Evolutionary conservation across 64 coral and sea anemone genomes (phyloP), one percentile per base, ranked within the genome.

Genomic region (Hydrozoanthus tunicans): DNA sequence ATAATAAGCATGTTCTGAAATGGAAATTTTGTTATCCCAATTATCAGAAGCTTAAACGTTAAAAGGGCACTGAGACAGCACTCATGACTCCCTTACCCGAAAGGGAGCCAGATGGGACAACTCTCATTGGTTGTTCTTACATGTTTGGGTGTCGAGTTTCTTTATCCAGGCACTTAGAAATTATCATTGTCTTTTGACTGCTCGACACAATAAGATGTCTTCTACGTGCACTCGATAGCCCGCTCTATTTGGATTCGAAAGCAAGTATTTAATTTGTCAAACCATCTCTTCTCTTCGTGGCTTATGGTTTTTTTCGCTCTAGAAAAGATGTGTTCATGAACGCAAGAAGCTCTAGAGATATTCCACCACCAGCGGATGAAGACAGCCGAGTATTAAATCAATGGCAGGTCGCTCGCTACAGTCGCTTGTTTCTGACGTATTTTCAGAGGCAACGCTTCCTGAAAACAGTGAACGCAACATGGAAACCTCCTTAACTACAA

Each of bases 381-480:
- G 55, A 8, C 77, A 59, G 58, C 8, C 9, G 17, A 60, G 71
- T 60, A 5, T 25, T 58, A 56, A 56, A 54, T 58, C 52, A 14
- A 88, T 75, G 84, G 68, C 84, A 43, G 84, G 68, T 26, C 69
- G 69, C 11, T 88, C 68, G 69, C 84, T 88, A 15, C 68, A 58
- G 13, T 88, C 84, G 10, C 70, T 73, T 32, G 11, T 73, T 74
- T 88, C 69, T 5, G 84, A 88, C 84, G 67, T n/a, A 9, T 27
- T 51, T 24, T 73, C 70, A 13, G 84, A 88, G 74, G 74, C 58
- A 59, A 52, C 69, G 25, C 24, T 88, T 88, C 69, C 69, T 59
- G 84, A 88, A 75, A 75, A 56, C 51, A 15, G 5, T 55, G 52
- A 70, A 85, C 63, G 51, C 15, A 70, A 24, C 69, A 10, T 74